Conservation (phyloP, 1,140 invertebrate genomes). For the Danaus melanippus region DNA sequence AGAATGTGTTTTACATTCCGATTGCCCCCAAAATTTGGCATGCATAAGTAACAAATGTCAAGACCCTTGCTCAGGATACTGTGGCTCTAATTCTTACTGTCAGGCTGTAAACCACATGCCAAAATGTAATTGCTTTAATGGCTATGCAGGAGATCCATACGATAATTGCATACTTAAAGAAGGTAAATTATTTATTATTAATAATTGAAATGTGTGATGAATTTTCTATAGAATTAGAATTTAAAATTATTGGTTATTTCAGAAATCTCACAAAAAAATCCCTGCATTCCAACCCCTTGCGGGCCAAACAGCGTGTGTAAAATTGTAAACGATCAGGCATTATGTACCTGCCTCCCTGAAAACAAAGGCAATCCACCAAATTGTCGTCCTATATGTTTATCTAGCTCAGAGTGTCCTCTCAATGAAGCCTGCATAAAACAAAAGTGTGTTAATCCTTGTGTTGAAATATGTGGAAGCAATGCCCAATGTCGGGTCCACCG, state of each 20-base stretch:
- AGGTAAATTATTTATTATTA: constrained; percentile 59
- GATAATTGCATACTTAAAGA: constrained; percentile 71
- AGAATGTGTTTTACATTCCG: constrained; percentile 81
- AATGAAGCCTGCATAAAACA: constrained; percentile 76
- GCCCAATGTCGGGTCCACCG: constrained; percentile 79
- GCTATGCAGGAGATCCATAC: constrained; percentile 80
- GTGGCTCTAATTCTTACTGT: constrained; percentile 82
- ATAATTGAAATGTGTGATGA: background rate
- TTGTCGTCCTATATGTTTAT: constrained; percentile 80
- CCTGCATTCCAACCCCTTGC: constrained; percentile 75
- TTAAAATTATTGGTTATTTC: constrained; percentile 21
- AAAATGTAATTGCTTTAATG: constrained; percentile 77
- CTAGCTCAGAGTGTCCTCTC: constrained; percentile 79
- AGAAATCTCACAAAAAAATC: constrained; percentile 58
- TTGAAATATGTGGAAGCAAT: constrained; percentile 81
- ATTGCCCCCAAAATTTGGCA: constrained; percentile 78
- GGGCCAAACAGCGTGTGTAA: constrained; percentile 80
- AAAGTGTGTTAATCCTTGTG: constrained; percentile 79
- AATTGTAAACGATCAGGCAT: constrained; percentile 74
- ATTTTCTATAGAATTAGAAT: constrained; percentile 2
- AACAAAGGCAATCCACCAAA: constrained; percentile 82
- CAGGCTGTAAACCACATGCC: constrained; percentile 82
- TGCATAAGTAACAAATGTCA: constrained; percentile 83
- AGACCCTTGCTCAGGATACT: constrained; percentile 83
- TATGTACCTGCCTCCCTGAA: constrained; percentile 79